Evolutionary conservation across 2,888 invertebrate species (phyloP), one percentile per base, ranked within the genome.

Genomic region (Dolichomitus sp.): DNA sequence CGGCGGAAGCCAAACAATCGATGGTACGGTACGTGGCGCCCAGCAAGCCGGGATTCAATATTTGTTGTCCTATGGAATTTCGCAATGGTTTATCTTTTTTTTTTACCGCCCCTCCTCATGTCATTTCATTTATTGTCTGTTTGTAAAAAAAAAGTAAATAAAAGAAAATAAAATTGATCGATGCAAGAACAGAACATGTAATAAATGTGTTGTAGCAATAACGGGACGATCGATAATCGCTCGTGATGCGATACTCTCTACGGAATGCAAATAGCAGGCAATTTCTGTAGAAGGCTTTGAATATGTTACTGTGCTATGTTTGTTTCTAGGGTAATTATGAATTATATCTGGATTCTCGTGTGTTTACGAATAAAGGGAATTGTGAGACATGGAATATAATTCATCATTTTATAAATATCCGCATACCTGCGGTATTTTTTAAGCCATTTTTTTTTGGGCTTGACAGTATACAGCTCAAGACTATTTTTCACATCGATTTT

Each of bases 1-100:
- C 30, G 54, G 65, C 70, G 80, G 70, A 80, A 80, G 80, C 80
- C 80, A 75, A 80, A 80, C 75, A 75, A 80, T 80, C 80, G 80
- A 75, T 74, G 80, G 48, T 57, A 63, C 65, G 57, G 54, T 69
- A 75, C 72, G 69, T 57, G 52, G 48, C 23, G 73, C 27, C 74
- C 75, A 63, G 40, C 30, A 69, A 63, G 40, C 74, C 69, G 69
- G 65, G 63, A 57, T 80, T 69, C 63, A 65, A 75, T 80, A 75
- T 80, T 80, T 80, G 69, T 80, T 80, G 69, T 75, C 57, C 61
- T 68, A 61, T 45, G 37, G 23, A 80, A 61, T 74, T 61, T 74
- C 61, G 33, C 61, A 30, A 69, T 69, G 40, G 40, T 61, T 40
- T 59, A 14, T 69, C n/a, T 37, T 50, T 61, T 77, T 50, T 12